Percentiles rank a stretch among this genome's conserved stretches.
Conservation (phyloP, 1,140 invertebrate species). For the Polypedilum pembai region DNA sequence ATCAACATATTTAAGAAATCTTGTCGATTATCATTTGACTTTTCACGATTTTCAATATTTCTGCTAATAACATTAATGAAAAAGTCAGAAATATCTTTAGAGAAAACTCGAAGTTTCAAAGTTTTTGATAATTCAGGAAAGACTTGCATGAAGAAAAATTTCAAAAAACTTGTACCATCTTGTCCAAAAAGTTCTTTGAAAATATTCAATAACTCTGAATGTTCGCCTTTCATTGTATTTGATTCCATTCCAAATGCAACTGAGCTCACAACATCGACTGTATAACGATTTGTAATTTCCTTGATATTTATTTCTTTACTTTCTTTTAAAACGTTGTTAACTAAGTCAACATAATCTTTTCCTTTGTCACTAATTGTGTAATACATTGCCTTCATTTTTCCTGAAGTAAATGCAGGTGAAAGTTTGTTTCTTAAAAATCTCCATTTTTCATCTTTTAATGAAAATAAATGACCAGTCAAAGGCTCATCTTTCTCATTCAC, state of each 20-base stretch:
- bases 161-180: neutral
- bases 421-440: constrained; percentile 49
- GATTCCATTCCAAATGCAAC: constrained; percentile 50
- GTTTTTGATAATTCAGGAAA: constrained; percentile 33
- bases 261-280: constrained; percentile 49
- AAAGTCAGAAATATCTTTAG: constrained; percentile 43
- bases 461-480: constrained; percentile 40
- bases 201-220: neutral
- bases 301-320: constrained; percentile 40
- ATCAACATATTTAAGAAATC: constrained; percentile 53
- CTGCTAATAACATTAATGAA: constrained; percentile 44
- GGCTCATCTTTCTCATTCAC: constrained; percentile 3
- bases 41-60: constrained; percentile 45
- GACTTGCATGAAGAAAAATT: neutral
- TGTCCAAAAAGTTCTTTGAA: neutral
- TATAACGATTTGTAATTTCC: constrained; percentile 44
- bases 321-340: constrained; percentile 32
- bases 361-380: constrained; percentile 43
- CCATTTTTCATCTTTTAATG: constrained; percentile 47
- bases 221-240: constrained; percentile 31
- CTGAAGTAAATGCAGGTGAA: constrained; percentile 51
- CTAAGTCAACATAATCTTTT: constrained; percentile 35
- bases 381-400: constrained; percentile 53
- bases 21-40: constrained; percentile 45
- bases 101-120: constrained; percentile 33